A percentile compares a stretch with the other conserved stretches of the same genome.
Conservation (phyloP, 2,113 vertebrate genomes). For the Cranoglanis bouderius region DNA sequence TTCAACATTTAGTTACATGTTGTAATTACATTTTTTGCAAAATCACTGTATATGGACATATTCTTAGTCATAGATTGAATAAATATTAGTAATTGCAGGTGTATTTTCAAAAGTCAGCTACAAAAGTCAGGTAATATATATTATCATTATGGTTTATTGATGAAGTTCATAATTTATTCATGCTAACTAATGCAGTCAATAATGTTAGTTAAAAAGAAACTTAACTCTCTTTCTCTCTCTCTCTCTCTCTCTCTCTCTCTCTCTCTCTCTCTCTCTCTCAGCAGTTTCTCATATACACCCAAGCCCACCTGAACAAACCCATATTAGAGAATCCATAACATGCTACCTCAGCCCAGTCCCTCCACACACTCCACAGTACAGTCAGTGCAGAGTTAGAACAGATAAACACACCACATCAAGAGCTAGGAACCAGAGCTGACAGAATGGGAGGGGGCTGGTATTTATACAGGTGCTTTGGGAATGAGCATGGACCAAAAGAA, state of each 20-base stretch:
- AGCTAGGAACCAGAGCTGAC: slow-evolving; percentile 37
- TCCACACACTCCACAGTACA: background rate
- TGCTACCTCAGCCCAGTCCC: slow-evolving; percentile 33
- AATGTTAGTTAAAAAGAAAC: background rate
- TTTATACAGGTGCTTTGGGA: slow-evolving; percentile 58
- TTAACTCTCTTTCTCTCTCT: background rate
- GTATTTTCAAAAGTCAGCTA: background rate
- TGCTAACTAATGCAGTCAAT: background rate
- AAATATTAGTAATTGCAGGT: background rate
- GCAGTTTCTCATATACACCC: slow-evolving; percentile 20
- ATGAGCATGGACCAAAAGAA: slow-evolving; percentile 32
- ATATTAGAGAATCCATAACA: slow-evolving; percentile 26
- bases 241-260: too few relatives aligned
- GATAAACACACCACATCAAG: slow-evolving; percentile 52
- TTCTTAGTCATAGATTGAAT: background rate
- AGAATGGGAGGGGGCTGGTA: slow-evolving; percentile 38
- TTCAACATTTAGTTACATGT: background rate
- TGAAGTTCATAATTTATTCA: background rate
- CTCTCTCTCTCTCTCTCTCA: slow-evolving; percentile 6
- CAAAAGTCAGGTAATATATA: background rate
- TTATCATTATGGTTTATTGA: background rate
- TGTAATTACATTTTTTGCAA: background rate
- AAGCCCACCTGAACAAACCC: slow-evolving; percentile 47
- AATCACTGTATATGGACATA: background rate
- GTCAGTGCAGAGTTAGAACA: slow-evolving; percentile 23